phyloP scores from a whole-genome alignment of 2,888 invertebrate species.

The Iphiclides podalirius region DNA sequence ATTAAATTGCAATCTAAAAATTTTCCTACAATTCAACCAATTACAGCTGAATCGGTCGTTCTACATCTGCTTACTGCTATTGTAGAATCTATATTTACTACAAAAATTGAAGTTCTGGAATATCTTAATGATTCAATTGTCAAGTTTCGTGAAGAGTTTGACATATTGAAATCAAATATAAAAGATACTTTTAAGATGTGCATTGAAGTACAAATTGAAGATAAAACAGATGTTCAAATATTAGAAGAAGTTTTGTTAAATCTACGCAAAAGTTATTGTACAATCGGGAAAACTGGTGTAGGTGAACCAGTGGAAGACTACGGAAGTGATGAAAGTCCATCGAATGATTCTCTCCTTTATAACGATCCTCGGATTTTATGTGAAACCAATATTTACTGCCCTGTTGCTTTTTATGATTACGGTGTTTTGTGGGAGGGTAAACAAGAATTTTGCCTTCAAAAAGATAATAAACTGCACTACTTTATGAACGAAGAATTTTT shows the following conservation, averaged over 20 bases:
- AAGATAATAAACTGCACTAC: conserved; percentile 75
- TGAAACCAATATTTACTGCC: conserved; percentile 81
- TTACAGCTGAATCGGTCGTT: conserved; percentile 43
- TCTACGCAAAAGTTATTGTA: conserved; percentile 53
- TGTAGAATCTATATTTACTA: conserved; percentile 28
- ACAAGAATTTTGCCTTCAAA: conserved; percentile 70
- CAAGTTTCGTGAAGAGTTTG: conserved; percentile 61
- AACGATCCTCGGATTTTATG: conserved; percentile 68
- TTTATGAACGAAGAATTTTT: conserved; percentile 72
- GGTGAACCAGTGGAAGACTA: conserved; percentile 38
- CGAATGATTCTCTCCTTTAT: conserved; percentile 45
- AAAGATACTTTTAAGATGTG: conserved; percentile 57
- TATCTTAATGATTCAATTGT: conserved; percentile 46
- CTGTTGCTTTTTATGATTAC: conserved; percentile 77
- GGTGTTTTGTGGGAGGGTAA: conserved; percentile 82
- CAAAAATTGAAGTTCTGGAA: conserved; percentile 29
- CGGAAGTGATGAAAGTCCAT: conserved; percentile 41
- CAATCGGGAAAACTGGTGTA: conserved; percentile 44
- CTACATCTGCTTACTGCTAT: conserved; percentile 35
- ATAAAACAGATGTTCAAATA: conserved; percentile 58
- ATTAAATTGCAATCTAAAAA: conserved; percentile 41
- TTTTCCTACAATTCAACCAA: conserved; percentile 23
- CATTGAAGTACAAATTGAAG: conserved; percentile 68
- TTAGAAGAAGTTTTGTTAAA: conserved; percentile 57
- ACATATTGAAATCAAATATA: conserved; percentile 59